A percentile compares a stretch with the other conserved stretches of the same genome.
Conservation (phyloP, 1,140 invertebrate genomes). For the Himalopsyche phryganea region DNA sequence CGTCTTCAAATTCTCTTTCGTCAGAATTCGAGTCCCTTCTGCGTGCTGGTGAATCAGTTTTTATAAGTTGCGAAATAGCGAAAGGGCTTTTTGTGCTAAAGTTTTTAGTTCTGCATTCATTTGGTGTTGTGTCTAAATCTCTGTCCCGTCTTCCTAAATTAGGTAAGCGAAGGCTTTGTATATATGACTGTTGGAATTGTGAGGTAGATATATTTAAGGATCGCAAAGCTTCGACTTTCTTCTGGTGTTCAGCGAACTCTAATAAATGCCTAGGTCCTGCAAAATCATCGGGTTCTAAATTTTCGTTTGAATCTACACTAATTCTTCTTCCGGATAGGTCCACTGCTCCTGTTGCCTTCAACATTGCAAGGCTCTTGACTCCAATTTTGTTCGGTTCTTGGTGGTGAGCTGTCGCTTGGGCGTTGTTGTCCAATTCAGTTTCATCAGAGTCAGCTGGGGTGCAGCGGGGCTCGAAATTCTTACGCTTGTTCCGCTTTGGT, state of each 20-base stretch:
- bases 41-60: conserved; percentile 51
- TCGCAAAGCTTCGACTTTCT: conserved; percentile 17
- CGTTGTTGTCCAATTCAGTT: conserved; percentile 46
- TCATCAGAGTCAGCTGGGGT: conserved; percentile 54
- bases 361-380: conserved; percentile 49
- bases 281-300: conserved; percentile 39
- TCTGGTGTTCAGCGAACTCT: conserved; percentile 30
- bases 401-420: conserved; percentile 41
- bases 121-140: conserved; percentile 21
- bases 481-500: conserved; percentile 62
- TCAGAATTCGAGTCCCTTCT: conserved; percentile 48
- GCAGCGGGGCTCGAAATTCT: conserved; percentile 65
- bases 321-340: conserved; percentile 46
- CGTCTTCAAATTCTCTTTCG: neutral
- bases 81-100: conserved; percentile 56
- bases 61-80: conserved; percentile 53
- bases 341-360: conserved; percentile 46
- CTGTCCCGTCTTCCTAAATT: conserved; percentile 10
- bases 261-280: conserved; percentile 2
- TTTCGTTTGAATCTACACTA: conserved; percentile 52
- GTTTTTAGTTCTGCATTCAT: conserved; percentile 39
- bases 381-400: conserved; percentile 43
- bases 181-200: conserved; percentile 49
- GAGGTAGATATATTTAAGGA: conserved; percentile 23
- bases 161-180: conserved; percentile 48